Evolutionary conservation across 2,888 invertebrate species (phyloP), one percentile per base, ranked within the genome.

Genomic region (Hetaerina titia): DNA sequence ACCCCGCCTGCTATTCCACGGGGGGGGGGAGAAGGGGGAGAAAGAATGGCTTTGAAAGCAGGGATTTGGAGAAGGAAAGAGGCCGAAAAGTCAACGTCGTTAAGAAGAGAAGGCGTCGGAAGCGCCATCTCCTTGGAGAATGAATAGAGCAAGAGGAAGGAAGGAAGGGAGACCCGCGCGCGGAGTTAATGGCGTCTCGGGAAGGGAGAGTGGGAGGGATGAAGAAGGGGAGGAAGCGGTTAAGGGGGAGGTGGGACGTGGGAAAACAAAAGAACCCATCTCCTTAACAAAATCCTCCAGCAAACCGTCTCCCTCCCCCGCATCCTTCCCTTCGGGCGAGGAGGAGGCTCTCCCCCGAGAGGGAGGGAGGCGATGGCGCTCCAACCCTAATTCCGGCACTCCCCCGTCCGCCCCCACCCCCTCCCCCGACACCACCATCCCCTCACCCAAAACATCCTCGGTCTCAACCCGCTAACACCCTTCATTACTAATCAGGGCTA

Each of bases 401-500:
- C 25, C 31, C 31, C 31, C 8, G 25, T 81, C 31, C 81, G 2
- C 11, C 25, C 74, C 88, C 31, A 15, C 56, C 8, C 88, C 17
- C 31, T 15, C 45, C 0, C 45, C 56, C 17, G 17, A 11, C 88
- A 88, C 45, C 89, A 57, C 58, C n/a, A n/a, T 57, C n/a, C 89
- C 22, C 58, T 56, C 56, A 13, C 57, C 89, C 58, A 56, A 89
- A 89, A 89, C 89, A 56, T n/a, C 89, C 89, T n/a, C 89, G 22
- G 57, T 89, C 56, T 69, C 92, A 74, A 64, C 92, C 92, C 89
- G 22, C 89, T 89, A 64, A 92, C 92, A 74, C 92, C 92, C 92
- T 92, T 92, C 92, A 74, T 74, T 69, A 64, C 92, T 92, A 92
- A 92, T 92, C 92, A 92, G 92, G 69, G 92, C 92, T 92, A 92